A percentile compares a stretch with the other conserved stretches of the same genome.
These are phyloP conservation scores for Clavelina lepadiformis DNA, from an alignment of 23 tunicate species.

Conservation along the genomic window DNA sequence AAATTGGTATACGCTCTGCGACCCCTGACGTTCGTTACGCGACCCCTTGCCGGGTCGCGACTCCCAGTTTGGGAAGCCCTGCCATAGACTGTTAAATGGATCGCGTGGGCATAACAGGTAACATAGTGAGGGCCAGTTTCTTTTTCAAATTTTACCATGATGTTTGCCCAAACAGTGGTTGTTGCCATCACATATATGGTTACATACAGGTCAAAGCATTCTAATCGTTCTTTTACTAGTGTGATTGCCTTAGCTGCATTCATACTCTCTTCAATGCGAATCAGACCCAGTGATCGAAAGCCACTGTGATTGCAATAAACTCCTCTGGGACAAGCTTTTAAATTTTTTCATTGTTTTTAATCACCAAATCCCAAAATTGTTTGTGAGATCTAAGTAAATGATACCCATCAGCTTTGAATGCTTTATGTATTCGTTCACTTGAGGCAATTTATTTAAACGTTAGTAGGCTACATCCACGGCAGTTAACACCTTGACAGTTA, in stretches of 20 bases:
- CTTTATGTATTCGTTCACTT: slow-evolving; percentile 6
- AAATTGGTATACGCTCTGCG: no score
- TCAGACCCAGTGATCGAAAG: slow-evolving; percentile 6
- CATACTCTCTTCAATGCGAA: slow-evolving; percentile 4
- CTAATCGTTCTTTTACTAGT: slow-evolving; percentile 5
- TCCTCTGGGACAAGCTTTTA: slow-evolving; percentile 5
- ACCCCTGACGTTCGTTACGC: no score
- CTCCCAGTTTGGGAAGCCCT: no score
- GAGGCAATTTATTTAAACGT: slow-evolving; percentile 6
- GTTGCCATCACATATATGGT: background rate
- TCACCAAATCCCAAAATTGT: slow-evolving; percentile 1
- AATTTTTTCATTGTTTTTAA: slow-evolving; percentile 10
- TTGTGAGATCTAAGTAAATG: slow-evolving; percentile 11
- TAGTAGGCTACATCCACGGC: no score
- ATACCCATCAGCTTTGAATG: slow-evolving; percentile 14
- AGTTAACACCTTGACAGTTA: no score
- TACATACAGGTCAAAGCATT: slow-evolving; percentile 3
- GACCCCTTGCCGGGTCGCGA: no score
- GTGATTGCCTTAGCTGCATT: slow-evolving; percentile 1
- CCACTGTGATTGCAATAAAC: slow-evolving; percentile 4
- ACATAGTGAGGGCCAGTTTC: slow-evolving; percentile 9
- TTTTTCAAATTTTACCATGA: slow-evolving; percentile 10
- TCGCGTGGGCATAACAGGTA: slow-evolving; percentile 8
- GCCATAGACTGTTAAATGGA: slow-evolving; percentile 1
- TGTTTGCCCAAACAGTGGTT: slow-evolving; percentile 1